Evolutionary conservation across 2,888 invertebrate species (phyloP), one percentile per base, ranked within the genome.

Genomic region (Cylindroiulus punctatus): DNA sequence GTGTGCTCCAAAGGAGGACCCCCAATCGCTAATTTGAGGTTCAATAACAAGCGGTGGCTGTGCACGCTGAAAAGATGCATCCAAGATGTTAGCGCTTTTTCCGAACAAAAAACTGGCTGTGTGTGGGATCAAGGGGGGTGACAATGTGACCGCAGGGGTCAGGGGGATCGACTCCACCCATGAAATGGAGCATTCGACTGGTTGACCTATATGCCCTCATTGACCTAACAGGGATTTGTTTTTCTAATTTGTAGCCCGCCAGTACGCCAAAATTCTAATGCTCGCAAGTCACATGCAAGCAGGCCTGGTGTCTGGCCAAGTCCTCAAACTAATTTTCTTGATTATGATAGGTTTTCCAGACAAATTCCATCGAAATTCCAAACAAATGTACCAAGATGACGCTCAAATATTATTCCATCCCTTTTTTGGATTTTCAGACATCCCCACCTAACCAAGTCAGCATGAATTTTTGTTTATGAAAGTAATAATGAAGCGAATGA

Each of bases 1-100:
- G 65, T 65, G 65, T 65, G 65, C 65, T 22, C 65, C 65, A 65
- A 65, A 65, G 65, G 26, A 65, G 65, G 26, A 65, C 65, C 65
- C 65, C 65, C 65, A 26, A 4, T 65, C 26, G 65, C 65, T 65
- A 65, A 65, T 65, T 65, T 65, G 8, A 26, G 65, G 22, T 65
- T 65, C 65, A 65, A 65, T 65, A 65, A 26, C 65, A 65, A 22
- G 26, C 65, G 65, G 65, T 26, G 26, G 26, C 22, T 65, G 4
- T 65, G 26, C 2, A 22, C 12, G 22, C 26, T 26, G 19, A 65
- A 65, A 65, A 65, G 65, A 65, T 57, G 57, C 57, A 47, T 47
- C 14, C 14, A 47, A 14, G 47, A 7, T 57, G 57, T 57, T 65
- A 26, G 65, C 26, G 22, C 65, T 65, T 65, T 65, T 65, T 10